Base-by-base conservation (phyloP, 2,113 vertebrate species). In the Fregetta grallaria region DNA sequence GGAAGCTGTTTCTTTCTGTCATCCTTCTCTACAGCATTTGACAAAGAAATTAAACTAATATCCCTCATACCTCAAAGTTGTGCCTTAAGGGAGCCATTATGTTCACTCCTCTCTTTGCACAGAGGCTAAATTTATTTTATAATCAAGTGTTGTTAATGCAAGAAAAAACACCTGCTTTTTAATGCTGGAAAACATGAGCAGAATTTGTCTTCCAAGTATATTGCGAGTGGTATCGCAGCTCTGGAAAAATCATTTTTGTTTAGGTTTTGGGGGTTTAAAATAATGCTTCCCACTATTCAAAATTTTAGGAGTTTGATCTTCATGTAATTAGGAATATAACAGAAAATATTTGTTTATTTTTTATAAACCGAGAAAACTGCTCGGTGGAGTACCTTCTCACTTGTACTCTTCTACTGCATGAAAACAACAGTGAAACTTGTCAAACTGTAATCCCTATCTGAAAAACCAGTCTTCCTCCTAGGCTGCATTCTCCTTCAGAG, bases 131-230 rank as follows among this genome's bases (percentile, higher is more conserved):
- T 87, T 83, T 93, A 72, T 93, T 92, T 93, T 84, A 52, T 95
- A 81, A 91, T 93, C 83, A 89, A 94, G 42, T 94, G 83, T 59
- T 92, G 65, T 67, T 96, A 92, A 94, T 95, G 77, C 53, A 62
- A 52, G 3, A 87, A 53, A 93, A 89, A 95, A 42, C 40, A 81
- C 91, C 88, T 90, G 83, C 47, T 79, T 94, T 92, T 59, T 68
- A 95, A 62, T 72, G 40, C 49, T 72, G 68, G 70, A 50, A 85
- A 96, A 85, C 32, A 11, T 8, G 29, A 92, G 91, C 29, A 30
- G 62, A 89, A 86, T 95, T 91, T 95, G 88, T 94, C 80, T 91
- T 91, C 76, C 38, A 53, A 68, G 65, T 59, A 34, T 67, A 47
- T 78, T 89, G 83, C 76, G 72, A 71, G 49, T 52, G 49, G 30